Base-by-base conservation (phyloP, 2,888 invertebrate species). In the Dynastes maya region DNA sequence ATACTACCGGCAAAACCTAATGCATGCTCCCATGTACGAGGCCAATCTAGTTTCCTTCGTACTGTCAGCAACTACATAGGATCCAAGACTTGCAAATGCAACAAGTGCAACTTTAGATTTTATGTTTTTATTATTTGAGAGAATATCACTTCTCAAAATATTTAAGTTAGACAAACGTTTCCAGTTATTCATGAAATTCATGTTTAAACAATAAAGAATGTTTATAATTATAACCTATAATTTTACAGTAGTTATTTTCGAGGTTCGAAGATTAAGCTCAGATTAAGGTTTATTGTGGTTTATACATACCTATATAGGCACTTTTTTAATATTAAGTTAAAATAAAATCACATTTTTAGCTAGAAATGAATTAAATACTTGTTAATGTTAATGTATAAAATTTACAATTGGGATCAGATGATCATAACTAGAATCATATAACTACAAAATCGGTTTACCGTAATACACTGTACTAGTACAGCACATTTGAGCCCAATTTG, bases 1-100 rank as follows among this genome's bases (percentile, higher is more conserved):
- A 32, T 58, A 32, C 11, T 68, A 76, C 76, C 76, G 67, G n/a
- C 67, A 37, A 40, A 76, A 76, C 40, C 76, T 53, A 65, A 76
- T 67, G 55, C 76, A 55, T 37, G 76, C 67, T 8, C 55, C 53
- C 6, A 76, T 32, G 22, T 76, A 76, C 32, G 76, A 67, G 8
- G 45, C 37, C 16, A 27, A 22, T 16, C n/a, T 37, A 6, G 22
- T 11, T 40, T 61, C 6, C 9, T 72, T 16, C 11, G 58, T 6
- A 22, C 16, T 45, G 37, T 40, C 40, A 40, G 13, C 68, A 32
- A 68, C 6, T 2, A 68, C 45, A 68, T 13, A 16, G 2, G 40
- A 40, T 58, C 58, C 58, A 16, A 45, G 13, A 61, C 22, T 22
- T 9, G 27, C 11, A 61, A 45, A 72, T 27, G 27, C 40, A 45